phyloP scores from a whole-genome alignment of 2,888 invertebrate species.

The Agrilus biguttatus region DNA sequence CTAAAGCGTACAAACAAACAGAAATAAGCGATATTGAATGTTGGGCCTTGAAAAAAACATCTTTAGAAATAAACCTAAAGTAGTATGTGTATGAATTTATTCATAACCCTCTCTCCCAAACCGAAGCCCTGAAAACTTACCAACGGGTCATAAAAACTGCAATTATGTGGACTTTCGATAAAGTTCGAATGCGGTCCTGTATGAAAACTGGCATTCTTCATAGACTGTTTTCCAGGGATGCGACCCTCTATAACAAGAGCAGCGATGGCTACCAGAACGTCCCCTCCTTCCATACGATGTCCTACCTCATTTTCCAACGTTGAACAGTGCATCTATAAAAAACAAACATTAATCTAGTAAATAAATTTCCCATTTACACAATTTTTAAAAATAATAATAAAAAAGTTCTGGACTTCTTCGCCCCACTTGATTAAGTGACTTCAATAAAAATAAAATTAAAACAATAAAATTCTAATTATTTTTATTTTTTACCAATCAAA shows the following conservation, averaged over 20 bases:
- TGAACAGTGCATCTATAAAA: conserved; percentile 31
- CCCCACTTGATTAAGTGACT: too few relatives aligned
- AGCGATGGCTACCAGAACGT: conserved; percentile 27
- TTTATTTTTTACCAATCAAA: too few relatives aligned
- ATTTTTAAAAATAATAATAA: too few relatives aligned
- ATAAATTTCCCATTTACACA: not conserved
- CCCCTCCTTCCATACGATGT: conserved; percentile 20
- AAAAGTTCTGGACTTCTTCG: too few relatives aligned
- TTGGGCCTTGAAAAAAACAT: too few relatives aligned
- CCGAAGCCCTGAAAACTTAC: conserved; percentile 27
- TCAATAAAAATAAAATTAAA: too few relatives aligned
- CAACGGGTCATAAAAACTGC: conserved; percentile 36
- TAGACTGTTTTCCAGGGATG: conserved; percentile 27
- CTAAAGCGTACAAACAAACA: too few relatives aligned
- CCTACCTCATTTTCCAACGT: conserved; percentile 19
- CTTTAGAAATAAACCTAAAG: too few relatives aligned
- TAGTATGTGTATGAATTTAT: too few relatives aligned
- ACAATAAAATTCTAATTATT: too few relatives aligned
- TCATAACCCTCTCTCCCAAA: too few relatives aligned
- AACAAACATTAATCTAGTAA: conserved; percentile 4
- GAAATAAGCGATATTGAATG: too few relatives aligned
- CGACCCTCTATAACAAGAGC: conserved; percentile 31
- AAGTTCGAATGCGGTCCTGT: conserved; percentile 54
- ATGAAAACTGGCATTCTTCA: conserved; percentile 39
- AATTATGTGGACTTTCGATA: conserved; percentile 29